Base-by-base conservation (phyloP, 2,113 vertebrate genomes). In the Sinosuthora webbiana region DNA sequence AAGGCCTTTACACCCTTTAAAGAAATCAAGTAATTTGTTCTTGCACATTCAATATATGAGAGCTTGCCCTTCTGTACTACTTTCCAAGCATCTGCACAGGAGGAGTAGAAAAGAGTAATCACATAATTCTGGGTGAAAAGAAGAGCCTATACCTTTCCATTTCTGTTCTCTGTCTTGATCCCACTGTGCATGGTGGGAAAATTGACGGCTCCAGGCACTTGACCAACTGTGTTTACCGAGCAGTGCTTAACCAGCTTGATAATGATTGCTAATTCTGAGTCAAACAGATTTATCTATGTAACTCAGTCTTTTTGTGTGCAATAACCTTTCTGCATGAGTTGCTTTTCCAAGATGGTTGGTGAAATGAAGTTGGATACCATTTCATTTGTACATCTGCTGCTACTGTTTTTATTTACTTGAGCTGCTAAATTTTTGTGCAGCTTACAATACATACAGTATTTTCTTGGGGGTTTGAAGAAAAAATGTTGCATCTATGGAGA, bases 371-470 rank as follows among this genome's bases (percentile, higher is more conserved):
- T 90, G 94, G 83, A 86, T 83, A 65, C 42, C 11, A 47, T 88
- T 94, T 88, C 45, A 74, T 60, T 77, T 77, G 71, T 90, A 80
- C 83, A 83, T 94, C 92, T 95, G 94, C 85, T 94, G 35, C 59
- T 74, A 86, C 71, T 90, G 82, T 62, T 96, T 93, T 93, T 93
- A 92, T 97, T 93, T 94, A 77, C 86, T 90, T 50, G 63, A 93
- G 33, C 59, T 88, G 75, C 67, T 88, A 62, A 94, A 53, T 90
- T 93, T 45, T 82, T 93, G 63, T 90, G 55, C 55, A 63, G 59
- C 59, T 96, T 86, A 67, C 55, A 59, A 62, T 70, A 56, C 55
- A 82, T 31, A 1, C 56, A 69, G 82, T 70, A 55, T 82, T 89
- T 84, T 82, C 49, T 24, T 80, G 63, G 39, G 35, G n/a, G 15